phyloP scores from a whole-genome alignment of 2,797 vertebrate species.

The Anguilla marmorata region DNA sequence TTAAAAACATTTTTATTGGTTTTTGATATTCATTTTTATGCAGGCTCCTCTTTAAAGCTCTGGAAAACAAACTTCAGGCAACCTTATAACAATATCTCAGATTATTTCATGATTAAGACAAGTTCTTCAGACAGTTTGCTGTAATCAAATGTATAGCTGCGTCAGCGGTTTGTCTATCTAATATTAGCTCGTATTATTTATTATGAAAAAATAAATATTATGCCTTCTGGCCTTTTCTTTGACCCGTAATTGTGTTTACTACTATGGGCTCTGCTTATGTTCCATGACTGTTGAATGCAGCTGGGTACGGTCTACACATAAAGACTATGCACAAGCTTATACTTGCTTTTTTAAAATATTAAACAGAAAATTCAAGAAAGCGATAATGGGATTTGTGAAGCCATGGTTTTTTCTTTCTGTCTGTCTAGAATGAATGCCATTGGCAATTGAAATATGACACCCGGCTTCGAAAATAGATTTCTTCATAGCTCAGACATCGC shows the following conservation, averaged over 20 bases:
- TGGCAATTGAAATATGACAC: constrained; percentile 13
- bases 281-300: not conserved
- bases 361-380: not conserved
- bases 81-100: not conserved
- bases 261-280: not conserved
- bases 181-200: no score
- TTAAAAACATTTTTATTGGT: not conserved
- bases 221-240: not conserved
- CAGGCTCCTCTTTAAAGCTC: not conserved
- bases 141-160: no score
- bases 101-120: not conserved
- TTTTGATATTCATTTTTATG: constrained; percentile 10
- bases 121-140: no score
- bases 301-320: not conserved
- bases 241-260: not conserved
- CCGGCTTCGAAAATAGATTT: constrained; percentile 6
- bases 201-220: no score
- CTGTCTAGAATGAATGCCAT: not conserved
- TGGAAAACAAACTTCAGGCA: not conserved
- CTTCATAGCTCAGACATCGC: constrained; percentile 1
- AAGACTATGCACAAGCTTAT: not conserved
- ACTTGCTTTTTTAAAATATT: not conserved
- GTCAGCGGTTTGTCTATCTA: no score
- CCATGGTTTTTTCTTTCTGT: not conserved
- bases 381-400: not conserved